A percentile compares a stretch with the other conserved stretches of the same genome.
phyloP scores from a whole-genome alignment of 2,113 vertebrate genomes.

The Vulpes ferrilata region DNA sequence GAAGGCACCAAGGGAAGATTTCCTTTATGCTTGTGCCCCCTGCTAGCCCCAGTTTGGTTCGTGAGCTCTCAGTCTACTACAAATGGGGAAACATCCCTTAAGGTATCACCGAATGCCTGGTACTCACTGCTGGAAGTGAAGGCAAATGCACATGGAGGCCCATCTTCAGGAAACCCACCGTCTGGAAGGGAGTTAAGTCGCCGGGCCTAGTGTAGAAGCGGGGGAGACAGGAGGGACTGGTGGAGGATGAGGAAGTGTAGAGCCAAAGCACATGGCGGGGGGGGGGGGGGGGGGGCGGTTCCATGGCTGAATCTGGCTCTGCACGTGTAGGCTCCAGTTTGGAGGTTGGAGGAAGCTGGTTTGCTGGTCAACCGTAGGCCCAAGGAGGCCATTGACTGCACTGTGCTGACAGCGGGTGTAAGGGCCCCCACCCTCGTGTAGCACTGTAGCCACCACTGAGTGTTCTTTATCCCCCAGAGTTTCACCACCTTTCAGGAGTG shows the following conservation, averaged over 20 bases:
- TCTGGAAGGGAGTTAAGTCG: neutral
- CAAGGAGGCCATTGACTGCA: neutral
- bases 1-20: neutral
- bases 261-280: too few species aligned
- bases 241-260: neutral
- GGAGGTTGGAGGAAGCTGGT: neutral
- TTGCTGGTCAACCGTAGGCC: neutral
- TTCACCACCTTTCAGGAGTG: neutral
- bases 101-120: neutral
- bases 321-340: neutral
- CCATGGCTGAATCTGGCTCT: neutral
- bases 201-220: neutral
- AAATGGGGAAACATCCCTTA: neutral
- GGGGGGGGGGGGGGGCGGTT: neutral
- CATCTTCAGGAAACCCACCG: neutral
- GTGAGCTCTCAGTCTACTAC: neutral
- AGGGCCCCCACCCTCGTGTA: accelerated
- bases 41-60: neutral
- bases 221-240: too few species aligned
- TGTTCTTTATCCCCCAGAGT: accelerated
- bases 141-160: accelerated
- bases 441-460: accelerated
- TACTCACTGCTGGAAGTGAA: neutral
- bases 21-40: accelerated
- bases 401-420: neutral